These are phyloP conservation scores for Adoxophyes honmai DNA, from an alignment of 1,140 invertebrate genomes.

Conservation along the genomic window DNA sequence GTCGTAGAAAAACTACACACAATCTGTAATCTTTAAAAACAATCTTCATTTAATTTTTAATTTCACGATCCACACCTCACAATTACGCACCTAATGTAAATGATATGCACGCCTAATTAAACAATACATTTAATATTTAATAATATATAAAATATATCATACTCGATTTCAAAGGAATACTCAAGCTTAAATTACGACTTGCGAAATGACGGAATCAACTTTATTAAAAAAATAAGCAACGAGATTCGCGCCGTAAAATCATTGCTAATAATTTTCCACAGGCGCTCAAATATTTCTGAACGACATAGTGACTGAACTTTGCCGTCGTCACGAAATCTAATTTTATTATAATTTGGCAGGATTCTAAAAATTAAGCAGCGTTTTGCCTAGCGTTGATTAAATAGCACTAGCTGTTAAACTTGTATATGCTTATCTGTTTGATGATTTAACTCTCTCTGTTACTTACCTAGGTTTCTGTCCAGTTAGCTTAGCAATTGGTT, in stretches of 20 bases:
- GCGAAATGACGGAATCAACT: background rate
- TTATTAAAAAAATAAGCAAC: background rate
- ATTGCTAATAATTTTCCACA: slow-evolving; percentile 4
- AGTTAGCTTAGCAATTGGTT: slow-evolving; percentile 50
- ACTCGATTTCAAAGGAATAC: slow-evolving; percentile 3
- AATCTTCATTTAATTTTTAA: too few species aligned
- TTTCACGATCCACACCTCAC: background rate
- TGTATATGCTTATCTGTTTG: too few species aligned
- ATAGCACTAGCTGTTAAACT: too few species aligned
- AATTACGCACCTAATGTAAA: slow-evolving; percentile 2
- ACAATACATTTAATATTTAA: slow-evolving; percentile 8
- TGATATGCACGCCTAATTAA: slow-evolving; percentile 15
- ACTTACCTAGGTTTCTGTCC: background rate
- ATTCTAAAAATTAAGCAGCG: slow-evolving; percentile 10
- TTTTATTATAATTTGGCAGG: slow-evolving; percentile 7
- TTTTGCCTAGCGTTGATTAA: background rate
- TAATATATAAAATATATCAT: background rate
- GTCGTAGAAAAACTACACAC: too few species aligned
- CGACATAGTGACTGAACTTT: slow-evolving; percentile 2
- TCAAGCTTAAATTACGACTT: slow-evolving; percentile 1
- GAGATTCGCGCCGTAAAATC: background rate
- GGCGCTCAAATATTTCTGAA: background rate
- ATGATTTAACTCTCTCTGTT: too few species aligned
- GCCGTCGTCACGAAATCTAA: slow-evolving; percentile 2
- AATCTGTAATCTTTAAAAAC: too few species aligned